A percentile compares a stretch with the other conserved stretches of the same genome.
Conservation (phyloP, 2,113 vertebrate genomes). For the Crotalus horridus region DNA sequence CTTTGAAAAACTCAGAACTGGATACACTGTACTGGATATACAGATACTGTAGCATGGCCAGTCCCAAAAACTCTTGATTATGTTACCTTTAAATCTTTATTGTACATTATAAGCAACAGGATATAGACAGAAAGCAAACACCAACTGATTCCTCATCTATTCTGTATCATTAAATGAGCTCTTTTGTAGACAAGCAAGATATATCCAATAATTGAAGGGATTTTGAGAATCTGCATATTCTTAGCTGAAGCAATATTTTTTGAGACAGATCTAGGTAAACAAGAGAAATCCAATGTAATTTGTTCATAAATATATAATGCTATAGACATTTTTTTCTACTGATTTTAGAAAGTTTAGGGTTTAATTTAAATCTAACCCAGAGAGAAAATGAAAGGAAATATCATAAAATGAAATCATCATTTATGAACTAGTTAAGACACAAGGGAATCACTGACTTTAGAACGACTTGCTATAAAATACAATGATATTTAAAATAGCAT, state of each 20-base stretch:
- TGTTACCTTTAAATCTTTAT: not conserved
- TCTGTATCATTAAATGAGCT: not conserved
- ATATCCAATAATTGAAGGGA: not conserved
- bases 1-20: not conserved
- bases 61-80: not conserved
- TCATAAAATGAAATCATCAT: not conserved
- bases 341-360: not conserved
- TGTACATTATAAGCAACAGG: not conserved
- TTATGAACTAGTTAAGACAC: not conserved
- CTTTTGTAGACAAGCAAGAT: not conserved
- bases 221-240: not conserved
- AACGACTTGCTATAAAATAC: not conserved
- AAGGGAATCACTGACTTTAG: not conserved
- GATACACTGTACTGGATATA: not conserved
- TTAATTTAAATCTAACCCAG: not conserved
- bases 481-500: constrained; percentile 12
- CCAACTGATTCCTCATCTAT: not conserved
- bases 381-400: not conserved
- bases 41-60: not conserved
- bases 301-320: not conserved
- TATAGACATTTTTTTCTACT: not conserved
- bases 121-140: not conserved
- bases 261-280: not conserved
- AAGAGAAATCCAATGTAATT: not conserved
- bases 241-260: not conserved